A percentile compares a stretch with the other conserved stretches of the same genome.
These are phyloP conservation scores for Pristionchus fissidentatus DNA, from an alignment of 2,888 invertebrate species.

Conservation along the genomic window DNA sequence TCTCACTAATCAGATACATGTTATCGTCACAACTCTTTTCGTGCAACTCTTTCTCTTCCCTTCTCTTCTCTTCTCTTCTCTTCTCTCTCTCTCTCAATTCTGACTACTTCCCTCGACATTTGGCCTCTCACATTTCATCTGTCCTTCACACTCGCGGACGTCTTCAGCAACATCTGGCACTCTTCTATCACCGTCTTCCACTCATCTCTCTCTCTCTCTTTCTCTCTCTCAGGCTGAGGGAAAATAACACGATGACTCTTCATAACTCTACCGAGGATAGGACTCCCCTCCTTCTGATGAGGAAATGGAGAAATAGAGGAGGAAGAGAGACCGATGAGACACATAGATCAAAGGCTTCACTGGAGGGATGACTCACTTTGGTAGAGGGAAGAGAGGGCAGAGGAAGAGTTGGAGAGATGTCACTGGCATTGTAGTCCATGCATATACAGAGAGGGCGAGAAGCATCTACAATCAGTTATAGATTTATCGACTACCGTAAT, in stretches of 20 bases:
- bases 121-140: neutral
- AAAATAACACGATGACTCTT: too few relatives aligned
- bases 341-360: too few relatives aligned
- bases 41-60: neutral
- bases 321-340: neutral
- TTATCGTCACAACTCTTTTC: neutral
- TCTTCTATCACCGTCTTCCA: neutral
- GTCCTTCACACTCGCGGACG: neutral
- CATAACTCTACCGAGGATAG: too few relatives aligned
- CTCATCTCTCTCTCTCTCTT: neutral
- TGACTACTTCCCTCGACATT: too few relatives aligned
- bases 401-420: slow-evolving; percentile 86
- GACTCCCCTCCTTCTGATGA: too few relatives aligned
- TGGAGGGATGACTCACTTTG: slow-evolving; percentile 77
- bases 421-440: slow-evolving; percentile 94
- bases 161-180: slow-evolving; percentile 38
- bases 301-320: neutral
- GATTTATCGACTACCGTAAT: neutral
- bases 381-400: slow-evolving; percentile 88
- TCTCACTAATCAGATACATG: neutral
- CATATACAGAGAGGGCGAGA: slow-evolving; percentile 90
- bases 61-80: neutral
- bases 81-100: too few relatives aligned
- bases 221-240: too few relatives aligned
- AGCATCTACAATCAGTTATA: slow-evolving; percentile 82